Base-by-base conservation (phyloP, 2,888 invertebrate species). In the Papilio protenor region DNA sequence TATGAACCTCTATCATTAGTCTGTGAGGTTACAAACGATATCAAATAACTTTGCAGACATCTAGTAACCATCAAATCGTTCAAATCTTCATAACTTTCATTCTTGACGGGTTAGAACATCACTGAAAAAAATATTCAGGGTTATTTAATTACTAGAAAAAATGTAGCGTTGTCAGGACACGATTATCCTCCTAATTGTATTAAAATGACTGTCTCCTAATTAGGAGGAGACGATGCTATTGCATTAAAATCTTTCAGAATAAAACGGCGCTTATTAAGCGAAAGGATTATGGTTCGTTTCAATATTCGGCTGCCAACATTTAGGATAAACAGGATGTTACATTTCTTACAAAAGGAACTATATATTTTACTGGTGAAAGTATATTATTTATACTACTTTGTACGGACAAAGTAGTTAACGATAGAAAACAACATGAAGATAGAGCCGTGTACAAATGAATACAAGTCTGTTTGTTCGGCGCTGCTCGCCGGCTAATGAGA, bases 351-450 rank as follows among this genome's bases (percentile, higher is more conserved):
- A n/a, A n/a, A n/a, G n/a, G n/a, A n/a, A n/a, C n/a, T n/a, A n/a
- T n/a, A n/a, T n/a, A n/a, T n/a, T n/a, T 23, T 59, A 59, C 23
- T 27, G 21, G 3, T 45, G 45, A n/a, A 69, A 69, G 21, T 5
- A 40, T 45, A 45, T 40, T 69, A 21, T 45, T 69, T 69, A 69
- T 12, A n/a, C n/a, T n/a, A n/a, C n/a, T 45, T 21, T 69, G 66
- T 69, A 69, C n/a, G n/a, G n/a, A n/a, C 66, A 66, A 66, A 69
- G 66, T 12, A 45, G 66, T 69, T 69, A n/a, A 64, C 33, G n/a
- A n/a, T n/a, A n/a, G 64, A n/a, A n/a, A 69, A n/a, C 64, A 69
- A n/a, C 64, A 66, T 40, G n/a, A 66, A 69, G 66, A 69, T 45
- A 45, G n/a, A n/a, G 66, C 10, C 33, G 40, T 69, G 66, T 45